Percentiles rank a stretch among this genome's conserved stretches.
phyloP scores from a whole-genome alignment of 2,113 vertebrate genomes.

The Oreocharis arfaki region DNA sequence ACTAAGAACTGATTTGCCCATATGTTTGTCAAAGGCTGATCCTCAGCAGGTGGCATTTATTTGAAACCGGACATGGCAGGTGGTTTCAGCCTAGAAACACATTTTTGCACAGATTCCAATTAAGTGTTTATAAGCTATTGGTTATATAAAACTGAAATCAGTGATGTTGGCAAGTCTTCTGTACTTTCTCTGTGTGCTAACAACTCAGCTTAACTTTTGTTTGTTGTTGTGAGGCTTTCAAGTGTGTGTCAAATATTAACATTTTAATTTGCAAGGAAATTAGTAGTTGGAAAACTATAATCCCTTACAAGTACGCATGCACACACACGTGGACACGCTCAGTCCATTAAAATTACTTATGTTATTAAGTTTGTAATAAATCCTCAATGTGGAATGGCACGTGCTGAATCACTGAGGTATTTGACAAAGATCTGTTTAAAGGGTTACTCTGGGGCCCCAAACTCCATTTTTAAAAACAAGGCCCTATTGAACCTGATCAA shows the following conservation, averaged over 20 bases:
- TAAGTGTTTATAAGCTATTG: conserved; percentile 61
- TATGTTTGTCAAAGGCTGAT: background rate
- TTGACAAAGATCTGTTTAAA: conserved; percentile 38
- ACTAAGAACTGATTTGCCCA: background rate
- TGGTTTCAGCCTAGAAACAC: conserved; percentile 51
- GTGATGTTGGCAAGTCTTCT: conserved; percentile 36
- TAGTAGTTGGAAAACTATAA: conserved; percentile 42
- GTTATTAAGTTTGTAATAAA: conserved; percentile 29
- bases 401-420: conserved; percentile 25
- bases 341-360: conserved; percentile 26
- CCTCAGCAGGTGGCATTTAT: conserved; percentile 52
- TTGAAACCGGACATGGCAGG: conserved; percentile 17
- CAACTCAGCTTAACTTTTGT: conserved; percentile 26
- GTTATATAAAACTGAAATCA: conserved; percentile 45
- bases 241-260: conserved; percentile 27
- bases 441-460: conserved; percentile 23
- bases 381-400: conserved; percentile 6
- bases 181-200: conserved; percentile 38
- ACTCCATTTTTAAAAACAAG: conserved; percentile 35
- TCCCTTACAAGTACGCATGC: background rate
- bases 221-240: conserved; percentile 45
- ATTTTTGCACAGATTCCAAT: conserved; percentile 54
- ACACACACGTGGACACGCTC: background rate
- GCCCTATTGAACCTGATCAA: conserved; percentile 35
- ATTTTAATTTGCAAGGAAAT: conserved; percentile 54